Evolutionary conservation across 2,113 vertebrate genomes (phyloP).

Genomic region (Mormoops blainvillei): DNA sequence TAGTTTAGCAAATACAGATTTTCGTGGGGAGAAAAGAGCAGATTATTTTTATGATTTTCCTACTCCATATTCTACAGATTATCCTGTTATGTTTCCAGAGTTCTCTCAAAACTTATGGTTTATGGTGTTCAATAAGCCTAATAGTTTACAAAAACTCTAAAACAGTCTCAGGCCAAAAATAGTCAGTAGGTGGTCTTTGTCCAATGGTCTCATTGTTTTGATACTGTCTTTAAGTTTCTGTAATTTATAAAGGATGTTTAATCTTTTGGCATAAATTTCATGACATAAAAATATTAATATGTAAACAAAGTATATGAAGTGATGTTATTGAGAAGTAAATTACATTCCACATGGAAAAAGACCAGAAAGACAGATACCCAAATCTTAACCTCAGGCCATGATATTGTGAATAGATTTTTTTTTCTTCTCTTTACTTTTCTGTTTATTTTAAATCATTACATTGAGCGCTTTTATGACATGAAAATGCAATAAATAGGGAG

Average conservation of each 20-base stretch:
- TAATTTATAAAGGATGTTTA: not conserved
- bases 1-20: not conserved
- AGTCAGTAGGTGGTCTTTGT: slow-evolving; percentile 1
- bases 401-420: not conserved
- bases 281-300: not conserved
- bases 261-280: not conserved
- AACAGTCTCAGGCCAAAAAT: not conserved
- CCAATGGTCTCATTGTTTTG: not conserved
- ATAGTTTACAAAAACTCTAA: not conserved
- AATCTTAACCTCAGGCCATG: not conserved
- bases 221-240: not conserved
- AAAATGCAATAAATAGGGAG: not conserved
- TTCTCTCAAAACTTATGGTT: not conserved
- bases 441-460: not conserved
- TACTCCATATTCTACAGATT: not conserved
- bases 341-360: not conserved
- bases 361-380: not conserved
- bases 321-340: not conserved
- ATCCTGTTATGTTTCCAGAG: not conserved
- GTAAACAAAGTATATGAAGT: not conserved
- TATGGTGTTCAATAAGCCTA: not conserved
- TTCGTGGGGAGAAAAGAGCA: not conserved
- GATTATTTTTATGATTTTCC: not conserved
- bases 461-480: not conserved
- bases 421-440: not conserved